Evolutionary conservation across 2,888 invertebrate species (phyloP).

Genomic region (Abscondita cerata): DNA sequence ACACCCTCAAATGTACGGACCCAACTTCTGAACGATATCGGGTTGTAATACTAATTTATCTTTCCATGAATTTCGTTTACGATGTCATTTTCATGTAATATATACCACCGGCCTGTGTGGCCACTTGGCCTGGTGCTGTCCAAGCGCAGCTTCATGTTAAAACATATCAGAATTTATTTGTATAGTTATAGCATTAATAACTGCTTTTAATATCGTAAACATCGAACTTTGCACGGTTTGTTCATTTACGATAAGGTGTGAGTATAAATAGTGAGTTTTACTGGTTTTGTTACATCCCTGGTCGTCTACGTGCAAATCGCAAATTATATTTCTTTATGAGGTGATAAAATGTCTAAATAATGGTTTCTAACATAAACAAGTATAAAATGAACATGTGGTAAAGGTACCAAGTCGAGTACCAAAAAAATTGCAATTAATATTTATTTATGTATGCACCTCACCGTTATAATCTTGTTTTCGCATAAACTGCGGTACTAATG

Average conservation of each 20-base stretch:
- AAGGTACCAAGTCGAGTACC: constrained; percentile 17
- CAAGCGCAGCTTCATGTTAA: constrained; percentile 30
- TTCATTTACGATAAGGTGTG: constrained; percentile 35
- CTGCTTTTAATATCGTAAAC: constrained; percentile 42
- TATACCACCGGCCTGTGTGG: constrained; percentile 30
- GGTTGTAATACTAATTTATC: constrained; percentile 26
- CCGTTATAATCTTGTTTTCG: too few relatives aligned
- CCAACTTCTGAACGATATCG: constrained; percentile 17
- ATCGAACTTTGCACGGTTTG: constrained; percentile 36
- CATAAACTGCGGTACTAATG: too few relatives aligned
- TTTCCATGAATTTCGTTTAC: constrained; percentile 30
- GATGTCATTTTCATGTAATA: constrained; percentile 31
- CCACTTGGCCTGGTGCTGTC: constrained; percentile 29
- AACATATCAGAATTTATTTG: constrained; percentile 38
- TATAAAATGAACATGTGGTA: constrained; percentile 23
- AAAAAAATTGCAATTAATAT: constrained; percentile 19
- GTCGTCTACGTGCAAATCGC: constrained; percentile 26
- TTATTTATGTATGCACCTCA: background rate
- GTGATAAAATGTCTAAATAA: constrained; percentile 34
- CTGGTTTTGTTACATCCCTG: constrained; percentile 31
- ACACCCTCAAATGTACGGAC: too few relatives aligned
- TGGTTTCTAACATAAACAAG: constrained; percentile 32
- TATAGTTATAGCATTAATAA: constrained; percentile 41
- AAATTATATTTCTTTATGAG: constrained; percentile 34
- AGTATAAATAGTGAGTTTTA: constrained; percentile 33